A percentile compares a stretch with the other conserved stretches of the same genome.
Evolutionary conservation across 2,797 vertebrate species (phyloP).

Genomic region (Falco concolor): DNA sequence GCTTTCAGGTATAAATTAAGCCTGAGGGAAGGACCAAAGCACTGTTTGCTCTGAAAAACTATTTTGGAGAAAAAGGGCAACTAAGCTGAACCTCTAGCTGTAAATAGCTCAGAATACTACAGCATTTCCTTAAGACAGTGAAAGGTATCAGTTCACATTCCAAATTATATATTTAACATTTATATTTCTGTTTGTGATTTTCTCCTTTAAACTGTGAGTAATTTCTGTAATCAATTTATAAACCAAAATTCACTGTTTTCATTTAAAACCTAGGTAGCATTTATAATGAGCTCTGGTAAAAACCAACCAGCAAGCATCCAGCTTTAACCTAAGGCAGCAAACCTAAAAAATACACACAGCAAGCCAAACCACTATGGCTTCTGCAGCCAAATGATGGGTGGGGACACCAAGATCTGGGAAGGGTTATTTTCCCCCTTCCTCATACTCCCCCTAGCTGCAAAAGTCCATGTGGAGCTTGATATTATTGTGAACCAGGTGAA

Average conservation of each 20-base stretch:
- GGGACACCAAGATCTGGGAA: background rate
- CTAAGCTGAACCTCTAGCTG: background rate
- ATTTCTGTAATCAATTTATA: slow-evolving; percentile 41
- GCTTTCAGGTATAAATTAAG: background rate
- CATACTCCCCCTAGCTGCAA: background rate
- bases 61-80: background rate
- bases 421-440: background rate
- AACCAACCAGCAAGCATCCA: slow-evolving; percentile 1
- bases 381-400: slow-evolving; percentile 15
- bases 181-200: background rate
- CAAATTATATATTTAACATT: background rate
- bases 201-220: background rate
- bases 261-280: slow-evolving; percentile 8
- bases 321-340: slow-evolving; percentile 22
- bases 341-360: background rate
- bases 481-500: background rate
- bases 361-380: slow-evolving; percentile 27
- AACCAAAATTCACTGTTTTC: slow-evolving; percentile 10
- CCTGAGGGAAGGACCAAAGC: background rate
- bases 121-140: background rate
- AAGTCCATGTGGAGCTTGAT: background rate
- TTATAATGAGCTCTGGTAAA: slow-evolving; percentile 29
- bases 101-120: slow-evolving; percentile 7
- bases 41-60: background rate
- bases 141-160: slow-evolving; percentile 7